Conservation (phyloP, 2,113 vertebrate species). For the Riparia riparia region DNA sequence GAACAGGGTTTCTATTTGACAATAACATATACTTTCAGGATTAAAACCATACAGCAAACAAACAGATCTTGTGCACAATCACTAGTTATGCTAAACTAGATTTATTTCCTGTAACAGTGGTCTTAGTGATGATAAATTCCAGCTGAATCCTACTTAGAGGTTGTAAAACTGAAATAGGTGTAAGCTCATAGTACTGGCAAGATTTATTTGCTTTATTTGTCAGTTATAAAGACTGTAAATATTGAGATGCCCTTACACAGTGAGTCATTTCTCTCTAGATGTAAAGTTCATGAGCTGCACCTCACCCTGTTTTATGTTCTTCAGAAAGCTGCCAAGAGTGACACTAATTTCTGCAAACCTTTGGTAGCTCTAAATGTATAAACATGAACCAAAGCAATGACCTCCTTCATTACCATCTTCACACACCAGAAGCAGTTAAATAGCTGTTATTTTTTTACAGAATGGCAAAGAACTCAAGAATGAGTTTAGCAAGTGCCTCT, state of each 20-base stretch:
- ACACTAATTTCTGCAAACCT: background rate
- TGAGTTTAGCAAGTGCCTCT: slow-evolving; percentile 92
- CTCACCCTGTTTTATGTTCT: background rate
- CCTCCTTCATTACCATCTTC: background rate
- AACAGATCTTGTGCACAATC: background rate
- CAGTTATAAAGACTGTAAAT: background rate
- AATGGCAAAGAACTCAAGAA: slow-evolving; percentile 97
- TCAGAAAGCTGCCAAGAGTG: background rate
- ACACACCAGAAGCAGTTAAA: background rate
- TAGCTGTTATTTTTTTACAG: slow-evolving; percentile 57
- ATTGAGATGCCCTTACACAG: background rate
- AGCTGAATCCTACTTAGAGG: background rate
- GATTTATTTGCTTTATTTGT: background rate
- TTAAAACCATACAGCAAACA: background rate
- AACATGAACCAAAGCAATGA: background rate
- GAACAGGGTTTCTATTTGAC: background rate
- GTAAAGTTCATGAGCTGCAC: background rate
- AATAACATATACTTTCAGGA: background rate
- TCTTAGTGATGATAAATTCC: background rate
- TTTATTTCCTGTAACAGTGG: background rate
- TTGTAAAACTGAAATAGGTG: background rate
- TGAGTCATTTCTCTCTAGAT: background rate
- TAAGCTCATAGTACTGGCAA: background rate
- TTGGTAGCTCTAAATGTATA: background rate
- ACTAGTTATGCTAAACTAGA: background rate